A percentile compares a stretch with the other conserved stretches of the same genome.
Conservation (phyloP, 2,888 invertebrate species). For the Stegophylla sp. region DNA sequence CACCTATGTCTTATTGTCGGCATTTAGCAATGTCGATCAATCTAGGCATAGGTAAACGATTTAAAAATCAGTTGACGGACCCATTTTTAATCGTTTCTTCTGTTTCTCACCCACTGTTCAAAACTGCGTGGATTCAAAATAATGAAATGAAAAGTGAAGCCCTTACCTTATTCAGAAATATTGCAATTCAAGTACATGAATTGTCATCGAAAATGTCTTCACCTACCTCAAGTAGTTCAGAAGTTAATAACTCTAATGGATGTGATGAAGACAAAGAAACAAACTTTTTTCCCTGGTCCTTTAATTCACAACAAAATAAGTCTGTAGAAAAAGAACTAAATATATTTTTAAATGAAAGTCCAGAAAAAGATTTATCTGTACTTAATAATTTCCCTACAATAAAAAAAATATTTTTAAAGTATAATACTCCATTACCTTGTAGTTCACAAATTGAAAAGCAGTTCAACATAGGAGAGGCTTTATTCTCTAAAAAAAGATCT, state of each 20-base stretch:
- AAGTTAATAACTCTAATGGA: neutral
- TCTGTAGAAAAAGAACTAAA: constrained; percentile 14
- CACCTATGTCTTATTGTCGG: neutral
- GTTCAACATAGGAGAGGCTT: constrained; percentile 15
- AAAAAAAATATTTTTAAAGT: constrained; percentile 21
- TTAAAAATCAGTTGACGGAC: constrained; percentile 6
- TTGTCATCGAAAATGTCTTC: no score
- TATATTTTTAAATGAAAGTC: neutral
- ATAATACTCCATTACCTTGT: constrained; percentile 8
- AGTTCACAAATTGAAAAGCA: neutral
- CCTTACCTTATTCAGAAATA: constrained; percentile 2
- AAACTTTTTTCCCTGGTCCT: constrained; percentile 12
- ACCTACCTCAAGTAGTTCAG: neutral
- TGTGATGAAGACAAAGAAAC: constrained; percentile 15
- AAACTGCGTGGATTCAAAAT: constrained; percentile 6
- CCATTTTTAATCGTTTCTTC: neutral
- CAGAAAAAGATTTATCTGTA: constrained; percentile 11
- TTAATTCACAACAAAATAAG: neutral
- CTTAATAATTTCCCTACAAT: constrained; percentile 5
- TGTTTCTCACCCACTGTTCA: constrained; percentile 8
- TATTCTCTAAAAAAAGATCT: neutral
- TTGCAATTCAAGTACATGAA: constrained; percentile 9
- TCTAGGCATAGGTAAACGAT: neutral
- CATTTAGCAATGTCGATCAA: constrained; percentile 17
- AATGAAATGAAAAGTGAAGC: constrained; percentile 14